These are phyloP conservation scores for Enteromius unitaeniatus DNA, from an alignment of 2,797 vertebrate species.

Conservation along the genomic window DNA sequence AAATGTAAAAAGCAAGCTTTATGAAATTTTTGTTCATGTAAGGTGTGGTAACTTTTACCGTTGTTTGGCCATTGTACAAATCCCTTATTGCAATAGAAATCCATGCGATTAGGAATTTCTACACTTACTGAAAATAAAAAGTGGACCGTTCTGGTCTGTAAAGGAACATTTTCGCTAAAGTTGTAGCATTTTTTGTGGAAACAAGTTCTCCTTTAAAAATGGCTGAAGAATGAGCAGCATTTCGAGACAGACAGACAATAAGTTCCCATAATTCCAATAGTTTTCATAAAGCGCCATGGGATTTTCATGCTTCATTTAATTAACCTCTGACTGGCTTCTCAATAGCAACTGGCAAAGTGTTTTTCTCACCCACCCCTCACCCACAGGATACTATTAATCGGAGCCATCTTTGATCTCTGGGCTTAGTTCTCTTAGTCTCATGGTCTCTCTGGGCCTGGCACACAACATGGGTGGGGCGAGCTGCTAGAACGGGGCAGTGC, in stretches of 20 bases:
- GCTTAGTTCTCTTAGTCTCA: constrained; percentile 68
- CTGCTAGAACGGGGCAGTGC: constrained; percentile 64
- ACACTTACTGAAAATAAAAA: too few species aligned
- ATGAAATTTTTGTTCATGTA: neutral
- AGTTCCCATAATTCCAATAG: constrained; percentile 23
- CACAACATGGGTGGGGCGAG: constrained; percentile 47
- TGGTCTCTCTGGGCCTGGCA: constrained; percentile 48
- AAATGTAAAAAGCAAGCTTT: neutral
- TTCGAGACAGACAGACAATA: constrained; percentile 7
- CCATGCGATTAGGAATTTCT: neutral
- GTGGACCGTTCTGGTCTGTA: neutral
- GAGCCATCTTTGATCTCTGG: constrained; percentile 69
- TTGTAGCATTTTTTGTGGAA: neutral
- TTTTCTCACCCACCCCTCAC: constrained; percentile 46
- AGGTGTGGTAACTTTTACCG: neutral
- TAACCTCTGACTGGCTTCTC: constrained; percentile 65
- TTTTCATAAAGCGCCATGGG: constrained; percentile 40
- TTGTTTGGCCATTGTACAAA: neutral
- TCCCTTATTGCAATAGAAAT: neutral
- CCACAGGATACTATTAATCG: constrained; percentile 71
- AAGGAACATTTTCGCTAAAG: too few species aligned
- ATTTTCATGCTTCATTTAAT: constrained; percentile 60
- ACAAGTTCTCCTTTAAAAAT: constrained; percentile 15
- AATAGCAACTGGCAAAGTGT: constrained; percentile 53
- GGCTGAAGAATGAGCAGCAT: neutral